phyloP scores from a whole-genome alignment of 2,113 vertebrate genomes.

The Serilophus lunatus region DNA sequence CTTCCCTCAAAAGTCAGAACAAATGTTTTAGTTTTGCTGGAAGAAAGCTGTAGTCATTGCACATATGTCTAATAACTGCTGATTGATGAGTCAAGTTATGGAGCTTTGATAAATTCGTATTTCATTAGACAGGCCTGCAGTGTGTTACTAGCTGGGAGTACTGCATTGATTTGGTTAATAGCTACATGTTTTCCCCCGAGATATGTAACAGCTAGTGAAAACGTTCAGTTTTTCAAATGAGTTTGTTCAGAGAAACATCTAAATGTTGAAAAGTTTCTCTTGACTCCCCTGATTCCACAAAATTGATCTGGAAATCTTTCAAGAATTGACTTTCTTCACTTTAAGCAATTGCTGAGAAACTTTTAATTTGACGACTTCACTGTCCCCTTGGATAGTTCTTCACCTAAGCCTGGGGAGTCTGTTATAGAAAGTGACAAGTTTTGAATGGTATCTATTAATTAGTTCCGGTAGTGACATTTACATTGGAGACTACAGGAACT shows the following conservation, averaged over 20 bases:
- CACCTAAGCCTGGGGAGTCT: background rate
- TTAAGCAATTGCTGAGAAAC: background rate
- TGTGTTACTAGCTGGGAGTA: background rate
- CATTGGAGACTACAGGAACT: background rate
- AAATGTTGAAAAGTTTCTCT: background rate
- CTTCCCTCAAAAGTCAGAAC: background rate
- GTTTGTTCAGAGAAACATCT: background rate
- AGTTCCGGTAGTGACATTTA: background rate
- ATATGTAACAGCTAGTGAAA: background rate
- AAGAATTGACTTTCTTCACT: background rate
- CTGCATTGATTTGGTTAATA: background rate
- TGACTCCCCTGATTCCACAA: background rate
- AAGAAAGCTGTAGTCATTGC: background rate
- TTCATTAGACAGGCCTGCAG: background rate
- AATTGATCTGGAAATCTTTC: background rate
- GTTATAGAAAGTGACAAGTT: background rate
- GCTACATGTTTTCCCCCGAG: background rate
- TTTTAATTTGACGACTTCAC: background rate
- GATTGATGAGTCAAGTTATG: background rate
- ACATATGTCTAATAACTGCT: background rate
- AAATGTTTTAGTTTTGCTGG: slow-evolving; percentile 53
- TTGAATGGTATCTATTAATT: background rate
- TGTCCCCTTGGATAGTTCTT: background rate
- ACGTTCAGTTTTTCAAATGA: background rate
- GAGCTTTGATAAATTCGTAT: background rate